These are phyloP conservation scores for Heteromormyrus szaboi DNA, from an alignment of 2,797 vertebrate species.

Conservation along the genomic window DNA sequence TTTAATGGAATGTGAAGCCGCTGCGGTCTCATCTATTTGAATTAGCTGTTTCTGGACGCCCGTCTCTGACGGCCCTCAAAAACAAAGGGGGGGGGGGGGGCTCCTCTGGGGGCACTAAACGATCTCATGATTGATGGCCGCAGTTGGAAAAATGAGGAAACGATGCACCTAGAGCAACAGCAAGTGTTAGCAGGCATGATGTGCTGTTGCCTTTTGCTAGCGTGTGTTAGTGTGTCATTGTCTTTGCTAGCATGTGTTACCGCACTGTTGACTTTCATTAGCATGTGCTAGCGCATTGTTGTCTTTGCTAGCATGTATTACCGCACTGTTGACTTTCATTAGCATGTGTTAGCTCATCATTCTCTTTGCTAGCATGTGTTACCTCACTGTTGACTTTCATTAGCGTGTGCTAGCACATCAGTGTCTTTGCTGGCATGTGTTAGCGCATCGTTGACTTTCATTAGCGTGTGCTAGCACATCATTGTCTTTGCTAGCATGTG, in stretches of 20 bases:
- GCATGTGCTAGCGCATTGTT: background rate
- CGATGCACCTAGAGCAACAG: background rate
- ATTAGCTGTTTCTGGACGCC: constrained; percentile 5
- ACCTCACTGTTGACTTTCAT: too few relatives aligned
- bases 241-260: background rate
- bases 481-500: background rate
- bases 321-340: background rate
- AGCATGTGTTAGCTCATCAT: background rate
- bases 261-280: background rate
- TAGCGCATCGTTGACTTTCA: background rate
- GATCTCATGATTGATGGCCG: constrained; percentile 9
- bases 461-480: background rate
- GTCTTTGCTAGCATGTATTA: background rate
- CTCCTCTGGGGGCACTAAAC: background rate
- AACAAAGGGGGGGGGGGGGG: background rate
- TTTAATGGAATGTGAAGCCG: constrained; percentile 16
- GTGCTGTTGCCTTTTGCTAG: background rate
- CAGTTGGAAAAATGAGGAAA: background rate
- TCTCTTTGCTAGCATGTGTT: too few relatives aligned
- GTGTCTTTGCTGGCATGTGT: background rate
- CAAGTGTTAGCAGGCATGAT: background rate
- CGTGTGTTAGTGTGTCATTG: background rate
- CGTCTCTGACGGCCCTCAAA: constrained; percentile 7
- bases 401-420: background rate
- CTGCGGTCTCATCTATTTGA: constrained; percentile 14